Conservation (phyloP, 2,888 invertebrate genomes). For the Aspidiotus rigidus region DNA sequence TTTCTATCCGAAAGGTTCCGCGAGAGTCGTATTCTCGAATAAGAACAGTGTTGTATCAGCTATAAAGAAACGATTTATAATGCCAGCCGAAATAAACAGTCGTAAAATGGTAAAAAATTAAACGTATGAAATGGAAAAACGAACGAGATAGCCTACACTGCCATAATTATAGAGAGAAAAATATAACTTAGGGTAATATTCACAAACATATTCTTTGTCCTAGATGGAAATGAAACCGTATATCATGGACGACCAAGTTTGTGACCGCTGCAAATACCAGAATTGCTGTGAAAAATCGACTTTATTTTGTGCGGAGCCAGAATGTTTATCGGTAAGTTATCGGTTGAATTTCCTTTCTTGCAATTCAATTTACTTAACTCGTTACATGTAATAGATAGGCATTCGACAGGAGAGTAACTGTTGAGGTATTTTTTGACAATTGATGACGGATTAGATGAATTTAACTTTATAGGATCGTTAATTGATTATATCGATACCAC, state of each 20-base stretch:
- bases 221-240: constrained; percentile 31
- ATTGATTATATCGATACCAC: too few species aligned
- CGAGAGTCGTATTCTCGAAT: constrained; percentile 18
- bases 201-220: background rate
- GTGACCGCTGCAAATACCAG: constrained; percentile 11
- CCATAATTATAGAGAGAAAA: background rate
- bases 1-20: constrained; percentile 27
- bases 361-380: background rate
- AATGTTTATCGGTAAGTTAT: constrained; percentile 19
- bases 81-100: constrained; percentile 22
- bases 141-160: background rate
- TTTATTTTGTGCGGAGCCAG: constrained; percentile 27
- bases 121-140: background rate
- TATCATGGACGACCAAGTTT: constrained; percentile 23
- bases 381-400: too few species aligned
- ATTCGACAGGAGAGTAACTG: too few species aligned
- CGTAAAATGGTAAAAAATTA: constrained; percentile 24
- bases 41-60: constrained; percentile 16
- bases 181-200: background rate
- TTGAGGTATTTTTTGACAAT: too few species aligned
- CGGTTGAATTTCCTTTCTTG: background rate
- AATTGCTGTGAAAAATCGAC: background rate
- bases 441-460: too few species aligned
- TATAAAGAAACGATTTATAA: constrained; percentile 21
- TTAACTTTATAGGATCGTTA: too few species aligned